A percentile compares a stretch with the other conserved stretches of the same genome.
Evolutionary conservation across 2,888 invertebrate species (phyloP).

Genomic region (Diaprepes abbreviatus): DNA sequence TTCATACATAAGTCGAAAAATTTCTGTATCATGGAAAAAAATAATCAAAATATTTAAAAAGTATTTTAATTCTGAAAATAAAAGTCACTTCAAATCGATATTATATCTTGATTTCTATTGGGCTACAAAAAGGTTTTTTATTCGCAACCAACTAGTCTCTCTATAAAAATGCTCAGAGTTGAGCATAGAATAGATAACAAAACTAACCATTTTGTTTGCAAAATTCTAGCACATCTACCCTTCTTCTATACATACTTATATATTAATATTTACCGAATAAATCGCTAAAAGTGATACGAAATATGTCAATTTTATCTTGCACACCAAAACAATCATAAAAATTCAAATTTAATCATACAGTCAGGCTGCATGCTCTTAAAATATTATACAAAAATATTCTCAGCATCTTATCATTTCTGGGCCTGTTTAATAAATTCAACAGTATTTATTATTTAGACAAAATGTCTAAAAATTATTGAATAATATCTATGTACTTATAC

Average conservation of each 20-base stretch:
- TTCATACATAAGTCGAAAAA: no score
- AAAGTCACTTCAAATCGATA: no score
- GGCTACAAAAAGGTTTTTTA: no score
- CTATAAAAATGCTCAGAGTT: no score
- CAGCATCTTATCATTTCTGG: conserved; percentile 12
- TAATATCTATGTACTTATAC: neutral
- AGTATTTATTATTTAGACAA: neutral
- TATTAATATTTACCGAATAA: neutral
- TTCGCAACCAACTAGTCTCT: no score
- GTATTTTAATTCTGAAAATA: no score
- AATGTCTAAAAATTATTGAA: neutral
- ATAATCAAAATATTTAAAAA: no score
- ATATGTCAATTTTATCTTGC: conserved; percentile 18
- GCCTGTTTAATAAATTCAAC: neutral
- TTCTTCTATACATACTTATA: neutral
- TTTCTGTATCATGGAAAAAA: no score
- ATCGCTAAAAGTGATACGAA: conserved; percentile 4
- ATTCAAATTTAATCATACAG: conserved; percentile 10
- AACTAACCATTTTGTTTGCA: neutral
- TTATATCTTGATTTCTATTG: no score
- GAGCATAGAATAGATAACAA: no score
- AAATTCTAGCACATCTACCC: neutral
- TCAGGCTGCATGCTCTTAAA: conserved; percentile 22
- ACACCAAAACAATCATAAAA: conserved; percentile 12
- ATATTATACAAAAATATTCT: conserved; percentile 6